Conservation (phyloP, 2,888 invertebrate species). For the Leptopilina myrica region DNA sequence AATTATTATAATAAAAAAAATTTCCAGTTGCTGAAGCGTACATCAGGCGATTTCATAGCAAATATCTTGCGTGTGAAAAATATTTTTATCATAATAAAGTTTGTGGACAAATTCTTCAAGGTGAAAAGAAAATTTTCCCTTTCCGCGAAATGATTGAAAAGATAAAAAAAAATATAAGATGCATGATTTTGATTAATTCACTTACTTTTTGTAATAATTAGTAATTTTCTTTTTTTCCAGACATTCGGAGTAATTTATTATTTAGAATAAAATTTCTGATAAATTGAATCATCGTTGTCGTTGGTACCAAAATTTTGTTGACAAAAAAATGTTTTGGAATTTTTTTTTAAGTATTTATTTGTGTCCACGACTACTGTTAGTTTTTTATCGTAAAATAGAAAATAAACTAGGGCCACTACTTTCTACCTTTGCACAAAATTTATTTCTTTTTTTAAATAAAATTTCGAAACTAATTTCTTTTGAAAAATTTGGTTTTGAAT, state of each 20-base stretch:
- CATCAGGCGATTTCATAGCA: background rate
- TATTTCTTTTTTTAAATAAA: background rate
- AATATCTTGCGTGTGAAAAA: background rate
- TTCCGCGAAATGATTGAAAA: background rate
- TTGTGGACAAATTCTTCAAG: background rate
- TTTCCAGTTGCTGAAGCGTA: background rate
- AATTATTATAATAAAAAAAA: background rate
- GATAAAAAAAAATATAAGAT: background rate
- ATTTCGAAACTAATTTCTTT: background rate
- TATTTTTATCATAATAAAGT: background rate
- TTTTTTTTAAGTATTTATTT: background rate
- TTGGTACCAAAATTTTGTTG: too few species aligned
- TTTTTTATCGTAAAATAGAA: background rate
- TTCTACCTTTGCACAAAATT: constrained; percentile 16
- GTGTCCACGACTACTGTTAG: constrained; percentile 38
- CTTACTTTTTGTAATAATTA: background rate
- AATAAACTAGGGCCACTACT: background rate
- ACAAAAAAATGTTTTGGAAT: background rate
- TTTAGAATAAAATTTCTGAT: background rate
- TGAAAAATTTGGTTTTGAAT: background rate
- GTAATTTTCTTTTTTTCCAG: too few species aligned
- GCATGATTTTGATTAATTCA: background rate
- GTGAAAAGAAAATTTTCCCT: background rate
- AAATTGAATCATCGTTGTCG: background rate
- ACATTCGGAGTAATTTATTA: background rate